Conservation (phyloP, 2,113 vertebrate species). For the Callipepla squamata region DNA sequence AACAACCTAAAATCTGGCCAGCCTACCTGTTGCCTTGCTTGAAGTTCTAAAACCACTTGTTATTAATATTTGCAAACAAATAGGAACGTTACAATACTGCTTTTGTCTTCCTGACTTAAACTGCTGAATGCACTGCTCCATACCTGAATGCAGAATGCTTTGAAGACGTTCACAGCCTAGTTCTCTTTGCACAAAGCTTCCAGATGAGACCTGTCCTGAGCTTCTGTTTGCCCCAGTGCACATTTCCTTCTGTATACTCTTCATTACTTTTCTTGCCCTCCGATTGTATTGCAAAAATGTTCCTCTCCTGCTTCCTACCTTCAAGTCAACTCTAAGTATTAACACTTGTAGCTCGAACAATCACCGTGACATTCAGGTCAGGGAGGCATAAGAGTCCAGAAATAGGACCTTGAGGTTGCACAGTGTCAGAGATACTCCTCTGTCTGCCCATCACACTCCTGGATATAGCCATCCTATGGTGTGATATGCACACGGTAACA, state of each 20-base stretch:
- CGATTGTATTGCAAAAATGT: neutral
- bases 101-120: neutral
- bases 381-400: neutral
- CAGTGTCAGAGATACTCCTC: neutral
- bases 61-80: neutral
- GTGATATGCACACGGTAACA: neutral
- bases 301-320: neutral
- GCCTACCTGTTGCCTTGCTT: neutral
- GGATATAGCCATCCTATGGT: neutral
- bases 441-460: neutral
- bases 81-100: neutral
- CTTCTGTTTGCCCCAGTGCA: neutral
- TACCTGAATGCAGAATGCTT: neutral
- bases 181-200: neutral
- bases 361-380: neutral
- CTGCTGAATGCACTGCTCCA: neutral
- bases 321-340: neutral
- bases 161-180: neutral
- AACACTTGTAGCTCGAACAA: neutral
- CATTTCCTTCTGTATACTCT: neutral
- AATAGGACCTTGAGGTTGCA: neutral
- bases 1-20: neutral
- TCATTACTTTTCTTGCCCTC: neutral
- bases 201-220: neutral
- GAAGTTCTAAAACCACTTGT: neutral